Conservation (phyloP, 1,140 invertebrate species). For the Camponotus floridanus region DNA sequence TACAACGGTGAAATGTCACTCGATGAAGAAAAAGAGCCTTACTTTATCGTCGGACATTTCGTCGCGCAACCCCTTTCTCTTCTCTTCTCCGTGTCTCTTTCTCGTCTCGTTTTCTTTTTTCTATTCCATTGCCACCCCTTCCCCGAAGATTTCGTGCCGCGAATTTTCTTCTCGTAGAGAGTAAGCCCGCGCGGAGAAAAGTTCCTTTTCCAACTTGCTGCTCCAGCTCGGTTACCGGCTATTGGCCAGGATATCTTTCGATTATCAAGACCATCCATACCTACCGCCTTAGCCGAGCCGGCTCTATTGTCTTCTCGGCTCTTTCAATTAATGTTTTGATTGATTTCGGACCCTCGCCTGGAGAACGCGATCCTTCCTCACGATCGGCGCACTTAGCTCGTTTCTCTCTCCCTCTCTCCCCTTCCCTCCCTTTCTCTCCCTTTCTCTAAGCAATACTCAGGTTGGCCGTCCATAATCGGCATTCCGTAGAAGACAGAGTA, state of each 20-base stretch:
- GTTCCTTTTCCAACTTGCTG: slow-evolving; percentile 60
- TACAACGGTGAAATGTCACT: slow-evolving; percentile 5
- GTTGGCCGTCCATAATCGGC: slow-evolving; percentile 43
- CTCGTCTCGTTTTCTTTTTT: slow-evolving; percentile 46
- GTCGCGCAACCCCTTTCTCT: neutral
- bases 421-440: slow-evolving; percentile 40
- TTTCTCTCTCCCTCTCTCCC: slow-evolving; percentile 42
- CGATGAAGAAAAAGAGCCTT: neutral
- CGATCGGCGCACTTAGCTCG: slow-evolving; percentile 49
- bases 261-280: slow-evolving; percentile 83
- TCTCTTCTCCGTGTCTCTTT: neutral
- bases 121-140: slow-evolving; percentile 29
- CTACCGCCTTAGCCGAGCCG: slow-evolving; percentile 76
- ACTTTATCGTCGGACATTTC: slow-evolving; percentile 11
- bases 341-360: slow-evolving; percentile 82
- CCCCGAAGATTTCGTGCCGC: slow-evolving; percentile 56
- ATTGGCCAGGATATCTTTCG: slow-evolving; percentile 83
- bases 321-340: slow-evolving; percentile 87
- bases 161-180: slow-evolving; percentile 66
- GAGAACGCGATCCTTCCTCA: slow-evolving; percentile 67
- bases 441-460: slow-evolving; percentile 53
- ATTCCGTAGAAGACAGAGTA: slow-evolving; percentile 40
- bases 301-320: slow-evolving; percentile 84
- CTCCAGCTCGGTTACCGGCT: slow-evolving; percentile 70
- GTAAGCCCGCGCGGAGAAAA: slow-evolving; percentile 53